Conservation (phyloP, 1,140 invertebrate species). For the Magallana ariakensis region DNA sequence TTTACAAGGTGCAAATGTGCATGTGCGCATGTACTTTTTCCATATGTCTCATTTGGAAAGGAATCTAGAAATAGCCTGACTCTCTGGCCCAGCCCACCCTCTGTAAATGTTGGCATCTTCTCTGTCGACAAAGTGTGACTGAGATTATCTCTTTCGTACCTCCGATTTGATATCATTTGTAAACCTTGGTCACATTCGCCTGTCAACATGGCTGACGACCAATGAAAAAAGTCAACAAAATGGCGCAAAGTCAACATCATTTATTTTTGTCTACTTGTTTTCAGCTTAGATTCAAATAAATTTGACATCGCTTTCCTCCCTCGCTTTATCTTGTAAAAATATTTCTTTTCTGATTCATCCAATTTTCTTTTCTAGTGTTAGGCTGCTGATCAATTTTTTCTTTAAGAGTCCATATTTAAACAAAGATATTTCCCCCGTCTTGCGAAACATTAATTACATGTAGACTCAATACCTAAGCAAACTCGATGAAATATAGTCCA, state of each 20-base stretch:
- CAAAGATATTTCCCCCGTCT: no score
- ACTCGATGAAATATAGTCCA: no score
- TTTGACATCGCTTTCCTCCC: constrained; percentile 32
- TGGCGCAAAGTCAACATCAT: constrained; percentile 32
- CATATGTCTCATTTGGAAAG: background rate
- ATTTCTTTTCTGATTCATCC: constrained; percentile 30
- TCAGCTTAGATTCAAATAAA: constrained; percentile 37
- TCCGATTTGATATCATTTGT: constrained; percentile 36
- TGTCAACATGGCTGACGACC: constrained; percentile 27
- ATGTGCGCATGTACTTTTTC: no score
- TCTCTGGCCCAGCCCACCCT: constrained; percentile 1
- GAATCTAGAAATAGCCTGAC: background rate
- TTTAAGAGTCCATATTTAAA: background rate
- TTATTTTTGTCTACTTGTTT: constrained; percentile 39
- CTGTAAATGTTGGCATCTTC: constrained; percentile 18
- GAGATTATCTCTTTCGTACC: constrained; percentile 29
- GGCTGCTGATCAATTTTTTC: background rate
- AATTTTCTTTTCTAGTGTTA: constrained; percentile 10
- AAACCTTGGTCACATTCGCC: constrained; percentile 29
- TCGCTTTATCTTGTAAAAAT: constrained; percentile 32
- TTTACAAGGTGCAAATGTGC: no score
- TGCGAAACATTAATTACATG: no score
- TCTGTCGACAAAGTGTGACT: constrained; percentile 13
- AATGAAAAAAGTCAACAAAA: constrained; percentile 39
- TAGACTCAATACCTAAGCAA: no score